phyloP scores from a whole-genome alignment of 2,888 invertebrate species.

The Brassicogethes aeneus region DNA sequence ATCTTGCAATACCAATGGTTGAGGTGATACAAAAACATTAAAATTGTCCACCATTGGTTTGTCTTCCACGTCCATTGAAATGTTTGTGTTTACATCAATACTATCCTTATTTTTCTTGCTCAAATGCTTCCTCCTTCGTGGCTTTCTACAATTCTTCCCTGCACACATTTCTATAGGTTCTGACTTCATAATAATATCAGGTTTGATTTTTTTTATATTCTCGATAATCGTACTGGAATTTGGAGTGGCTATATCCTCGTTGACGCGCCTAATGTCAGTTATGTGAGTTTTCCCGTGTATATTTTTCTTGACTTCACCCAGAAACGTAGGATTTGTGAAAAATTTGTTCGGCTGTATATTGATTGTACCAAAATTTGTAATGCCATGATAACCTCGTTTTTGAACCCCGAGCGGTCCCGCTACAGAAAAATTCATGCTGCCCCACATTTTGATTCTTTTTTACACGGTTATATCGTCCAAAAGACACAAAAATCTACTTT shows the following conservation, averaged over 20 bases:
- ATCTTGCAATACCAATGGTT: background rate
- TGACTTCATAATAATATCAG: background rate
- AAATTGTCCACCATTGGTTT: background rate
- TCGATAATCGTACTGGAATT: background rate
- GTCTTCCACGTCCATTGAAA: background rate
- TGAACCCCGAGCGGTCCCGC: too few species aligned
- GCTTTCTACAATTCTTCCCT: background rate
- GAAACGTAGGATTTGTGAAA: background rate
- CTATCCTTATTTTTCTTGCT: background rate
- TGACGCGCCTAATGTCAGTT: background rate
- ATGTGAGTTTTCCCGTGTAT: background rate
- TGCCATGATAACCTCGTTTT: too few species aligned
- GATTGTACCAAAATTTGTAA: too few species aligned
- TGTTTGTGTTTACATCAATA: background rate
- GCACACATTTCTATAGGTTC: too few species aligned
- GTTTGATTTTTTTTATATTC: background rate
- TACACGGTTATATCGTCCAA: too few species aligned
- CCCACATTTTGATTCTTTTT: too few species aligned
- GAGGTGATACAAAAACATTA: background rate
- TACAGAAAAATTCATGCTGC: too few species aligned
- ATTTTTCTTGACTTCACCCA: background rate
- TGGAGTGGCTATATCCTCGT: background rate
- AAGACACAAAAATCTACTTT: too few species aligned
- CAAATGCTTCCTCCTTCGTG: constrained; percentile 3
- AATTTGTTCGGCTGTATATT: background rate